Evolutionary conservation across 2,888 invertebrate species (phyloP).

Genomic region (Phania funesta): DNA sequence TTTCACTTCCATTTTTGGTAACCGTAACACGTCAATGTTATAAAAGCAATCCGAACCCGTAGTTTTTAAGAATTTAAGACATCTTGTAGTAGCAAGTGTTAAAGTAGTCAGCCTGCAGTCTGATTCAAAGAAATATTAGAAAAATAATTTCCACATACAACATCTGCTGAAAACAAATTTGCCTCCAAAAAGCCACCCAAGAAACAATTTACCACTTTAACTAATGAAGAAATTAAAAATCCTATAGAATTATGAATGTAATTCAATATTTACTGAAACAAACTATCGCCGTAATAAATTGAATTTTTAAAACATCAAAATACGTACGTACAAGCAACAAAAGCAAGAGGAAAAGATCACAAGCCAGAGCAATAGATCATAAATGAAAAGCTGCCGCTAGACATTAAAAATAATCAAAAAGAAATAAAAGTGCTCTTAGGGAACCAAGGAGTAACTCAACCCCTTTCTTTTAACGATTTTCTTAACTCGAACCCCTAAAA

Average conservation of each 20-base stretch:
- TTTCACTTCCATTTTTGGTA: no score
- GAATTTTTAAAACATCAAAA: conserved; percentile 3
- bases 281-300: no score
- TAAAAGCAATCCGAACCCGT: no score
- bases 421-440: conserved; percentile 62
- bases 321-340: background rate
- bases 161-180: background rate
- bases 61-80: no score
- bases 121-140: no score
- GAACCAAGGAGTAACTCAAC: conserved; percentile 49
- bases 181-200: conserved; percentile 38
- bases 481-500: conserved; percentile 12
- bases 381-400: conserved; percentile 34
- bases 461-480: background rate
- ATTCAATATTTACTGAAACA: conserved; percentile 26
- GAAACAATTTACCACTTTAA: conserved; percentile 35
- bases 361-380: conserved; percentile 11
- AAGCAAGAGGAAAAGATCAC: background rate
- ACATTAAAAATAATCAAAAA: conserved; percentile 64
- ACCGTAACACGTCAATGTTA: no score
- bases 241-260: conserved; percentile 14
- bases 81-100: no score
- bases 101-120: no score
- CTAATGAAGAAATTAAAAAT: conserved; percentile 2
- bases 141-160: no score